Evolutionary conservation across 2,797 vertebrate genomes (phyloP), one percentile per base, ranked within the genome.

Genomic region (Premnoplex brunnescens): DNA sequence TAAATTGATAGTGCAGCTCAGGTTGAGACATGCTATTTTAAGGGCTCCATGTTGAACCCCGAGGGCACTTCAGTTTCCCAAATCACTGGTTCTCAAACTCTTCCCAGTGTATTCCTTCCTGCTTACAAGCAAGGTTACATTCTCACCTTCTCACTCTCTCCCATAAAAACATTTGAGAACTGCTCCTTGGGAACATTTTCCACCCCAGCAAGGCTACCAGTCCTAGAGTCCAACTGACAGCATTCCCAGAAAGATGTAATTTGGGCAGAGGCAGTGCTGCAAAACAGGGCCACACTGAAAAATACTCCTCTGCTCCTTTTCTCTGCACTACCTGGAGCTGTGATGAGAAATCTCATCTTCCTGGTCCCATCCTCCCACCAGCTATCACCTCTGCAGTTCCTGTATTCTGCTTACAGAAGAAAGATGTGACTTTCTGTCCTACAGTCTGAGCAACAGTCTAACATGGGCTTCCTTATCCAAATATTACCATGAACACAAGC

Each of bases 11-110:
- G 51, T 59, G 30, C 56, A 86, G 24, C 67, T 81, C 95, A 95
- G 92, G 92, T 92, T 85, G 73, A 91, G 88, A 88, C 80, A 49
- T 2, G 85, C 52, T 84, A 85, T 90, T 93, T 90, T 64, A 93
- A 93, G 83, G 86, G 74, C 34, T 93, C 59, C 59, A 67, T 2
- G 24, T 27, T 77, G 71, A 90, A 54, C 32, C 80, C 72, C 32
- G 4, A 20, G 43, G 76, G 91, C 77, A 91, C 32, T 93, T 73
- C 43, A 51, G 77, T 49, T 94, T 90, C 89, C 91, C 73, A 86
- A 77, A 55, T 72, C 85, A 71, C n/a, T 24, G 43, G 34, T 68
- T 93, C 77, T 87, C 75, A 39, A 52, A 69, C 83, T 86, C 76
- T 54, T 89, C 67, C 39, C 55, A 55, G 51, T 41, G 58, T 66